phyloP scores from a whole-genome alignment of 2,888 invertebrate species.

The Coronaproctus castanopsis region DNA sequence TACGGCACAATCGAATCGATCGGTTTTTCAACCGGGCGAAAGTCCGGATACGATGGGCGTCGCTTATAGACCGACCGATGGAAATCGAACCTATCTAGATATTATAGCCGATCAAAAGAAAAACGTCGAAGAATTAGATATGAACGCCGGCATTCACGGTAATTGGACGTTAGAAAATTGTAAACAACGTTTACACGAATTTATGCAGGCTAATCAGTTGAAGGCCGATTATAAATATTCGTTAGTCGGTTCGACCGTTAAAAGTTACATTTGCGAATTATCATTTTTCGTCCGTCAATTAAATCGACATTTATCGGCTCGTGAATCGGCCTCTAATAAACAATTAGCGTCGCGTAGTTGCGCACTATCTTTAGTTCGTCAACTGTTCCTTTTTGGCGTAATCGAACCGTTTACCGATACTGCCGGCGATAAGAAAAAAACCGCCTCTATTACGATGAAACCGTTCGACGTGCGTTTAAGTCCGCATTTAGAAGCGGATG shows the following conservation, averaged over 20 bases:
- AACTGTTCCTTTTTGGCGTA: conserved; percentile 80
- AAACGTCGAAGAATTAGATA: conserved; percentile 71
- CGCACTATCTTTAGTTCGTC: conserved; percentile 81
- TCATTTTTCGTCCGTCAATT: conserved; percentile 64
- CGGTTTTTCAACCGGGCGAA: conserved; percentile 41
- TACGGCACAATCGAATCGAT: too few relatives aligned
- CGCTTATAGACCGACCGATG: conserved; percentile 55
- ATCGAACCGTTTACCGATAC: conserved; percentile 75
- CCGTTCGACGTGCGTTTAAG: conserved; percentile 58
- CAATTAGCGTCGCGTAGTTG: conserved; percentile 92
- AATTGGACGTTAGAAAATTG: conserved; percentile 99
- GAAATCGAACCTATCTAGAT: conserved; percentile 47
- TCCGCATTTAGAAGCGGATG: conserved; percentile 42
- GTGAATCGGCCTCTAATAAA: conserved; percentile 91
- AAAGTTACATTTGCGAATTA: conserved; percentile 82
- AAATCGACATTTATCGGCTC: conserved; percentile 45
- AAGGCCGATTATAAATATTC: conserved; percentile 76
- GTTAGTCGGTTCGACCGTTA: conserved; percentile 41
- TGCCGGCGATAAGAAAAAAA: conserved; percentile 50
- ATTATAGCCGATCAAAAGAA: conserved; percentile 45
- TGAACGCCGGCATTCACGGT: conserved; percentile 88
- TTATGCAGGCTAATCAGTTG: conserved; percentile 74
- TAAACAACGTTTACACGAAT: conserved; percentile 89
- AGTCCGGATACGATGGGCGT: conserved; percentile 57
- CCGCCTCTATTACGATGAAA: conserved; percentile 49